A percentile compares a stretch with the other conserved stretches of the same genome.
These are phyloP conservation scores for Rhynchonycteris naso DNA, from an alignment of 2,797 vertebrate species.

Conservation along the genomic window DNA sequence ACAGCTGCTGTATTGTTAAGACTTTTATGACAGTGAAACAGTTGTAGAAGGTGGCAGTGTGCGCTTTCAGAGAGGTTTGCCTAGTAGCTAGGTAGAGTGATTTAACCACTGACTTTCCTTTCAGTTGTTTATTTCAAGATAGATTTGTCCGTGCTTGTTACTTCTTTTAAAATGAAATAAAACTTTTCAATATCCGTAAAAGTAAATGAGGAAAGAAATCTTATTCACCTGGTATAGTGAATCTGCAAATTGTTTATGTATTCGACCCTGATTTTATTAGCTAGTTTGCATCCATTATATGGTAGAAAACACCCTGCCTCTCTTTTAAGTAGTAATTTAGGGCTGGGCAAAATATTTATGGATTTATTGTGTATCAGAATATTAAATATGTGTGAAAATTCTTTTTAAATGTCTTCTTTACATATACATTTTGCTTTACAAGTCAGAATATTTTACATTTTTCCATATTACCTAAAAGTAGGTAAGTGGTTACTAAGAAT, in stretches of 20 bases:
- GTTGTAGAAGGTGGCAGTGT: not conserved
- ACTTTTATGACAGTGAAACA: not conserved
- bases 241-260: not conserved
- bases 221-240: not conserved
- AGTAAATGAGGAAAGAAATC: not conserved
- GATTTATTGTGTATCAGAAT: not conserved
- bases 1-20: not conserved
- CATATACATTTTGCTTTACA: not conserved
- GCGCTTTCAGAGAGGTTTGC: not conserved
- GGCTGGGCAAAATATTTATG: not conserved
- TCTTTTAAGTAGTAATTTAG: not conserved
- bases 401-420: not conserved
- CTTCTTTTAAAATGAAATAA: conserved; percentile 42
- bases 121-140: not conserved
- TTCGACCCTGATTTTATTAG: not conserved
- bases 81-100: not conserved
- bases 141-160: not conserved
- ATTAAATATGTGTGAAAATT: not conserved
- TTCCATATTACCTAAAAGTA: not conserved
- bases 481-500: conserved; percentile 21
- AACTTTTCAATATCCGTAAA: not conserved
- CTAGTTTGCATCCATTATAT: not conserved
- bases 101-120: not conserved
- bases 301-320: not conserved
- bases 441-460: not conserved